Evolutionary conservation across 2,113 vertebrate species (phyloP).

Genomic region (Nansenia antarctica): DNA sequence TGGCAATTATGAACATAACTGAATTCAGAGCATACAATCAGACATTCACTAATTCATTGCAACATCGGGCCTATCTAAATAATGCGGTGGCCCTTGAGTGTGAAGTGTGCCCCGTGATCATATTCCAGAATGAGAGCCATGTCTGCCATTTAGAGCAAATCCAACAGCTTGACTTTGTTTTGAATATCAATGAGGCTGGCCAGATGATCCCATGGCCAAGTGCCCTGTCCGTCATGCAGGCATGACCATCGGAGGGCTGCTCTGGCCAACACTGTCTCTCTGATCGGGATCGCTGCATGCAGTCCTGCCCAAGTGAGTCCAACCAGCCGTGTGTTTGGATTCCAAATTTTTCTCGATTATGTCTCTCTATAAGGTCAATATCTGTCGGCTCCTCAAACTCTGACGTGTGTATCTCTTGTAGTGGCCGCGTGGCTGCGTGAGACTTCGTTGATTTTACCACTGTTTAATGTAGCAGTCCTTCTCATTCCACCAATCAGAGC

Average conservation of each 20-base stretch:
- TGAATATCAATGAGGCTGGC: conserved; percentile 42
- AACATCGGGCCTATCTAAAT: conserved; percentile 57
- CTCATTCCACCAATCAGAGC: conserved; percentile 15
- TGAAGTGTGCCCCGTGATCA: conserved; percentile 24
- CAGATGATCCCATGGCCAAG: not conserved
- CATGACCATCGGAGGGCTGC: not conserved
- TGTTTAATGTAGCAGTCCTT: conserved; percentile 3
- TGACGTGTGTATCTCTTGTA: not conserved
- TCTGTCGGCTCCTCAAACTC: conserved; percentile 11
- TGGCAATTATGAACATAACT: conserved; percentile 61
- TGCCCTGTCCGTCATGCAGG: conserved; percentile 14
- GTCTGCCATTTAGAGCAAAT: too few species aligned
- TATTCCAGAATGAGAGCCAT: too few species aligned
- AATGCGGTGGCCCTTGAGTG: conserved; percentile 53
- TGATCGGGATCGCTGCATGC: conserved; percentile 26
- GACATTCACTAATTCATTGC: conserved; percentile 62
- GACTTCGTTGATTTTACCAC: too few species aligned
- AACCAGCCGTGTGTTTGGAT: too few species aligned
- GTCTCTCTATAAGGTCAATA: conserved; percentile 3
- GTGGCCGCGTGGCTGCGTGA: conserved; percentile 2
- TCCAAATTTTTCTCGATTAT: conserved; percentile 37
- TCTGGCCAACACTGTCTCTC: not conserved
- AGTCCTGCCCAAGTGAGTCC: conserved; percentile 24
- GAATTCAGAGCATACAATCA: conserved; percentile 47
- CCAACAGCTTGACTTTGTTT: conserved; percentile 40